A percentile compares a stretch with the other conserved stretches of the same genome.
Conservation (phyloP, 2,797 vertebrate genomes). For the Ctenosaura bakeri region DNA sequence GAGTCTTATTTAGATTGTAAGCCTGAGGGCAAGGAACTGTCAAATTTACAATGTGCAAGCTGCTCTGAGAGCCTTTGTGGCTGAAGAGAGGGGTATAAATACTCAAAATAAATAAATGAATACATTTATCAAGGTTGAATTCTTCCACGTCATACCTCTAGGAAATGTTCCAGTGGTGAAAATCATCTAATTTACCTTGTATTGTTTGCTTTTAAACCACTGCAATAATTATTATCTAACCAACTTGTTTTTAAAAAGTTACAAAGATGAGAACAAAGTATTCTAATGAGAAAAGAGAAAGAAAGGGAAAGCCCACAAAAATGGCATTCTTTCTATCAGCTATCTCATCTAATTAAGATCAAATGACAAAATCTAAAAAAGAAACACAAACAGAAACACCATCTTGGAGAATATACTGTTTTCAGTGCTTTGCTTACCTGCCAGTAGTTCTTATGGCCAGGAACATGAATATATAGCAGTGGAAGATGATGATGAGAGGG, state of each 20-base stretch:
- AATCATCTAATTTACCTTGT: neutral
- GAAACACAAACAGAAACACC: neutral
- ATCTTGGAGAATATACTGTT: neutral
- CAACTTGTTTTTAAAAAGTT: neutral
- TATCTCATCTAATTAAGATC: neutral
- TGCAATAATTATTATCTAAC: neutral
- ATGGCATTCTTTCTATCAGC: neutral
- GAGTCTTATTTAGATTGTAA: too few species aligned
- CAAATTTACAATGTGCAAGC: too few species aligned
- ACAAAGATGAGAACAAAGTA: neutral
- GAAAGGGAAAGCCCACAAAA: neutral
- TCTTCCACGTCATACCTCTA: neutral
- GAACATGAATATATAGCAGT: slow-evolving; percentile 80
- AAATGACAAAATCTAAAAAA: too few species aligned
- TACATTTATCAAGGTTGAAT: neutral
- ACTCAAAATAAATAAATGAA: too few species aligned
- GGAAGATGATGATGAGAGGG: slow-evolving; percentile 77
- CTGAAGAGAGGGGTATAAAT: too few species aligned
- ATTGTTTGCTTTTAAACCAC: neutral
- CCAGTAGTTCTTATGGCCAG: slow-evolving; percentile 77
- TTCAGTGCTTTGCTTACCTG: slow-evolving; percentile 71
- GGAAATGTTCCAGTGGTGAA: neutral
- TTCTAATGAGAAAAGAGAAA: neutral
- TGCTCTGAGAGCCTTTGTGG: too few species aligned
- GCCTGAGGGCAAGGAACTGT: too few species aligned